These are phyloP conservation scores for Agrotis exclamationis DNA, from an alignment of 2,888 invertebrate species.

Conservation along the genomic window DNA sequence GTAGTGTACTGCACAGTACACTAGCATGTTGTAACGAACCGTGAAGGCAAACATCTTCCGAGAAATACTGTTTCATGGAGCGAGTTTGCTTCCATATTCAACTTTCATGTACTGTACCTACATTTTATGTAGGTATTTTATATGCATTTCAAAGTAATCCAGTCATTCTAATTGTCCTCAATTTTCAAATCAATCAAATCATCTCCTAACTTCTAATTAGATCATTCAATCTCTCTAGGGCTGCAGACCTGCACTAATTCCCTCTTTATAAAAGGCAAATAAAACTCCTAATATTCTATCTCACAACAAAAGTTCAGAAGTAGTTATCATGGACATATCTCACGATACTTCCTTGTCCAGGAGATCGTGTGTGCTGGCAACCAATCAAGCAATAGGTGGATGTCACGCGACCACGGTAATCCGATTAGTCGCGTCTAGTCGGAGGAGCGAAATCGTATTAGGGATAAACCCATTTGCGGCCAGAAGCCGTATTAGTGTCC, in stretches of 20 bases:
- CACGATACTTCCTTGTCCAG: slow-evolving; percentile 5
- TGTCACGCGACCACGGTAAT: slow-evolving; percentile 63
- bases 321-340: neutral
- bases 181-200: slow-evolving; percentile 35
- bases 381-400: slow-evolving; percentile 66
- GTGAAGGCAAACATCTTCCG: slow-evolving; percentile 57
- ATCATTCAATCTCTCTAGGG: slow-evolving; percentile 35
- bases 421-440: slow-evolving; percentile 60
- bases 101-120: slow-evolving; percentile 4
- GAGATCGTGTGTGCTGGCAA: slow-evolving; percentile 25
- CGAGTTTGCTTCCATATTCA: slow-evolving; percentile 12
- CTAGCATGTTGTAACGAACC: slow-evolving; percentile 54
- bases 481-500: slow-evolving; percentile 66
- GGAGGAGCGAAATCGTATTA: slow-evolving; percentile 64
- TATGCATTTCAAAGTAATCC: neutral
- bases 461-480: slow-evolving; percentile 68
- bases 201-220: slow-evolving; percentile 14
- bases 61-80: slow-evolving; percentile 44
- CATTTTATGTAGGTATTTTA: slow-evolving; percentile 10
- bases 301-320: neutral
- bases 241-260: slow-evolving; percentile 1
- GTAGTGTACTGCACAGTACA: slow-evolving; percentile 30
- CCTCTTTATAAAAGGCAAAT: neutral
- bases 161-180: slow-evolving; percentile 16
- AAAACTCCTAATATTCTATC: neutral